Evolutionary conservation across 1,140 invertebrate genomes (phyloP).

Genomic region (Sminthurinus signatus): DNA sequence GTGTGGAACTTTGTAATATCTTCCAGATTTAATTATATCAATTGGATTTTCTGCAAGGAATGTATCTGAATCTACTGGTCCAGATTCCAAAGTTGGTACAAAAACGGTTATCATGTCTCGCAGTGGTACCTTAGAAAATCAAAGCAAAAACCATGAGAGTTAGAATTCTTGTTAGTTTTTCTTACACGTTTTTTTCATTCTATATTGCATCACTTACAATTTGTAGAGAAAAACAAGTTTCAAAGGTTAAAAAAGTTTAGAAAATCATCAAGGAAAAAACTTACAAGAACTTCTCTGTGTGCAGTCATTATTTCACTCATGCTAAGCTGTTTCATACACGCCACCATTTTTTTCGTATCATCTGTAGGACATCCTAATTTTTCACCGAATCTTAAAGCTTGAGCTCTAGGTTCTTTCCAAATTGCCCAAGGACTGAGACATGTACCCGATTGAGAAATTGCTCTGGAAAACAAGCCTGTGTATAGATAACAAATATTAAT

Average conservation of each 20-base stretch:
- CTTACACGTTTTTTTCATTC: too few relatives aligned
- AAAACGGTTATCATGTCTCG: constrained; percentile 29
- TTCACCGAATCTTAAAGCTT: constrained; percentile 55
- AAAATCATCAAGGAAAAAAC: too few relatives aligned
- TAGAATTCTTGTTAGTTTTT: neutral
- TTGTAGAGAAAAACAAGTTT: too few relatives aligned
- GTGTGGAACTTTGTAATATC: constrained; percentile 23
- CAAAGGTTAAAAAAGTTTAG: too few relatives aligned
- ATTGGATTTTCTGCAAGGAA: constrained; percentile 24
- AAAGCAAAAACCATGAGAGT: neutral
- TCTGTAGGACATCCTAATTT: constrained; percentile 46
- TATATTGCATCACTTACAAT: neutral
- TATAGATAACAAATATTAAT: too few relatives aligned
- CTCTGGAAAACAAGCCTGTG: constrained; percentile 17
- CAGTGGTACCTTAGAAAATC: constrained; percentile 20
- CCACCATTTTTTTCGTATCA: constrained; percentile 29
- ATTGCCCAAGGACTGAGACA: constrained; percentile 69
- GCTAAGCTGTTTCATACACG: constrained; percentile 26
- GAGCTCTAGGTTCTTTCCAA: constrained; percentile 54
- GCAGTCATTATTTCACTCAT: constrained; percentile 10
- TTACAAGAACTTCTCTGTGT: constrained; percentile 22
- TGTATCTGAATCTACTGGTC: constrained; percentile 15
- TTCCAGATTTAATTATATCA: constrained; percentile 27
- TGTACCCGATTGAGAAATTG: constrained; percentile 46
- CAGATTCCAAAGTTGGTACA: constrained; percentile 20